Base-by-base conservation (phyloP, 1,140 invertebrate genomes). In the Pogonomyrmex barbatus region DNA sequence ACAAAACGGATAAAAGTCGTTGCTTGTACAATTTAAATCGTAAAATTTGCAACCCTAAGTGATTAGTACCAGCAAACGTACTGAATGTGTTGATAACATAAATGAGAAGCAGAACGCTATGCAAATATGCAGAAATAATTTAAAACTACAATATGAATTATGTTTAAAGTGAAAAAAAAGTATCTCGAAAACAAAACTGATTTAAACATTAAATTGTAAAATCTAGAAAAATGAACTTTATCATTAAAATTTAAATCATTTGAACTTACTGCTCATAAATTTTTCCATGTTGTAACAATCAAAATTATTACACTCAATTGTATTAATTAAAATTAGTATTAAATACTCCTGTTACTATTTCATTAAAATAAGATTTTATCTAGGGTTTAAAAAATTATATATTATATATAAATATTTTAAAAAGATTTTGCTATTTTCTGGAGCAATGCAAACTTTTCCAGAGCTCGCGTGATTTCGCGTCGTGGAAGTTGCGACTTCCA, bases 401-500 rank as follows among this genome's bases (percentile, higher is more conserved):
- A 24, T 24, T 24, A 24, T 24, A 24, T 24, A 24, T 24, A 9
- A 47, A 47, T 47, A 65, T 47, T 67, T 67, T 12, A 14, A 67
- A 79, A 10, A 36, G 3, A n/a, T 14, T 5, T 9, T 6, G 2
- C 14, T 30, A 73, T 73, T 73, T 83, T 73, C 36, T n/a, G 3
- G n/a, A 42, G 36, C 10, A 9, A 75, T 30, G 30, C 42, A 4
- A 70, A 73, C 17, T 60, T 58, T 60, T 50, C 42, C 36, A 5
- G 10, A 58, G 10, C 14, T 79, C 36, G 47, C 67, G n/a, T 62
- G 68, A 83, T 75, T 75, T 73, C 30, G 68, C 79, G 42, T 50
- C 33, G 79, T 73, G 79, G 50, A 79, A 68, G 63, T 71, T 52
- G 82, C 70, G 77, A 68, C 79, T 85, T 71, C 30, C 76, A 65